Evolutionary conservation across 1,140 invertebrate genomes (phyloP), one percentile per base, ranked within the genome.

Genomic region (Coelopa frigida): DNA sequence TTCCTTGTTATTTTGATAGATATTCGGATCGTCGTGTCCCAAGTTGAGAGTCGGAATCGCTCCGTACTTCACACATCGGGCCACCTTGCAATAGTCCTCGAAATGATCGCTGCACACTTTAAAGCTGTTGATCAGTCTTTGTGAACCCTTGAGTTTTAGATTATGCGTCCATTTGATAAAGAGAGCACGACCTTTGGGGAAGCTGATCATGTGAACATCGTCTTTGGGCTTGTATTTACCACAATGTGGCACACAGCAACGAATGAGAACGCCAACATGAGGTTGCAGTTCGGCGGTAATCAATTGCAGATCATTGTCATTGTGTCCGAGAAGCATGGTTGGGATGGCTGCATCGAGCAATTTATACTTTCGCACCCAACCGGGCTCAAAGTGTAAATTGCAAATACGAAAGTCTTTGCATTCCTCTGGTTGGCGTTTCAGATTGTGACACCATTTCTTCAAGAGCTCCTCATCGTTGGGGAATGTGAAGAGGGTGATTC

Each of bases 311-410:
- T 20, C n/a, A n/a, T n/a, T n/a, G n/a, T 57, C 56, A 18, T 48
- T 36, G 20, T 66, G 62, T 12, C 62, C 62, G 46, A 66, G 32
- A 38, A 59, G 59, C 20, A 49, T 50, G 0, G 62, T 66, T 18
- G 62, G 62, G 48, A 66, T 59, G 1, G 62, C 62, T 62, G n/a
- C n/a, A n/a, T n/a, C n/a, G n/a, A n/a, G n/a, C 1, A 66, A 37
- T 44, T 66, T 65, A 5, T 62, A 43, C 20, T 66, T 66, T 4
- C 61, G 61, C 1, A 63, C 50, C 12, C 60, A 61, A 32, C 56
- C 42, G 0, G 57, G 52, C 32, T 66, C 62, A 33, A 66, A 66
- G 35, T 66, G 62, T 48, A 60, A 57, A 0, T 53, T 53, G 48
- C 62, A 66, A n/a, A 66, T 61, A 8, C 59, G 51, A 3, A 31